phyloP scores from a whole-genome alignment of 2,888 invertebrate species.

The Melipona beecheii region DNA sequence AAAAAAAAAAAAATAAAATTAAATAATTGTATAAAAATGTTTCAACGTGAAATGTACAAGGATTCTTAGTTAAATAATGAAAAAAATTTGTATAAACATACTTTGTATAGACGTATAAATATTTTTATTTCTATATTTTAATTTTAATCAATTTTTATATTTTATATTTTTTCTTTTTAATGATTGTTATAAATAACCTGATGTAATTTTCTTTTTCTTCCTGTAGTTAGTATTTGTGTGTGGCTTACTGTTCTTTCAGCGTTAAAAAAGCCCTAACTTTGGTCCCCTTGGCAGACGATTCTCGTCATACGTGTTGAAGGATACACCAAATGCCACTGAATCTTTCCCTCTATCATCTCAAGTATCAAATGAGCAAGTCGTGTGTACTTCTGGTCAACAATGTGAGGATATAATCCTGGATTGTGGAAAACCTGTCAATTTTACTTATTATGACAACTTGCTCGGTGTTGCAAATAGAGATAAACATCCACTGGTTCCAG shows the following conservation, averaged over 20 bases:
- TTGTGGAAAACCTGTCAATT: constrained; percentile 94
- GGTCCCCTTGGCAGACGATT: constrained; percentile 82
- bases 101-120: not conserved
- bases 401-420: constrained; percentile 89
- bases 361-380: constrained; percentile 72
- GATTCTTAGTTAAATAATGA: not conserved
- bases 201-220: constrained; percentile 81
- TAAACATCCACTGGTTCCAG: constrained; percentile 93
- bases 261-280: constrained; percentile 82
- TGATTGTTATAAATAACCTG: constrained; percentile 61
- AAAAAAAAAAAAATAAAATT: not conserved
- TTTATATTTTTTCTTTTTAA: constrained; percentile 37
- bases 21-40: not conserved
- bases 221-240: constrained; percentile 83
- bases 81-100: not conserved
- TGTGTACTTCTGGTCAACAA: constrained; percentile 77
- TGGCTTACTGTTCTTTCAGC: constrained; percentile 83
- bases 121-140: constrained; percentile 20
- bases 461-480: constrained; percentile 93
- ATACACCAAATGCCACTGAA: constrained; percentile 77
- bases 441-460: constrained; percentile 94
- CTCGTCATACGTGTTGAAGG: constrained; percentile 80
- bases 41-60: not conserved
- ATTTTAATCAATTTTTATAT: constrained; percentile 12
- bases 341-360: constrained; percentile 68